Percentiles rank a stretch among this genome's conserved stretches.
Conservation (phyloP, 2,888 invertebrate species). For the Geophilus truncorum region DNA sequence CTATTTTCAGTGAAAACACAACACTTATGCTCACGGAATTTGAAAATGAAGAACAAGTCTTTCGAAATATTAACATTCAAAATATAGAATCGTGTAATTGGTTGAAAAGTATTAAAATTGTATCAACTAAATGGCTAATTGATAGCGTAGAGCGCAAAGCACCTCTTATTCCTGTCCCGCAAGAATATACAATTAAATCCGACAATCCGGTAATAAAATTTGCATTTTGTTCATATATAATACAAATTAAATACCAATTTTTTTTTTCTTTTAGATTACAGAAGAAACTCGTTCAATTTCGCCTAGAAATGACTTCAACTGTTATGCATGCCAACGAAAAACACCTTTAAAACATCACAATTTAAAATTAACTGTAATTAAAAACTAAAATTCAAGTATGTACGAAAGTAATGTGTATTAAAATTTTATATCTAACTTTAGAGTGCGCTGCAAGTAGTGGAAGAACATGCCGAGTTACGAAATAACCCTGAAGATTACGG, state of each 20-base stretch:
- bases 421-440: background rate
- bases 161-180: background rate
- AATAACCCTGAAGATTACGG: background rate
- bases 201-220: background rate
- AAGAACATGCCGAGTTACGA: background rate
- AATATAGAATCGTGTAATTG: background rate
- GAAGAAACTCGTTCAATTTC: background rate
- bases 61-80: background rate
- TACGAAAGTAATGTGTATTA: background rate
- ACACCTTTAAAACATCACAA: background rate
- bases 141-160: conserved; percentile 3
- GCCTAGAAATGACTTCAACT: background rate
- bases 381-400: no score
- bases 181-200: conserved; percentile 7
- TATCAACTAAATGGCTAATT: conserved; percentile 32
- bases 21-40: conserved; percentile 30
- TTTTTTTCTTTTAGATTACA: background rate
- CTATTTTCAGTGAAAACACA: conserved; percentile 12
- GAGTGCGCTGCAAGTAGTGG: background rate
- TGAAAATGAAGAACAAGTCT: conserved; percentile 32
- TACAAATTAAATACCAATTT: background rate
- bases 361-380: background rate
- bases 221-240: no score
- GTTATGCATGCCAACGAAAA: conserved; percentile 31
- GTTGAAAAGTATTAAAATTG: background rate